A percentile compares a stretch with the other conserved stretches of the same genome.
Conservation (phyloP, 2,888 invertebrate species). For the Petrophora chlorosata region DNA sequence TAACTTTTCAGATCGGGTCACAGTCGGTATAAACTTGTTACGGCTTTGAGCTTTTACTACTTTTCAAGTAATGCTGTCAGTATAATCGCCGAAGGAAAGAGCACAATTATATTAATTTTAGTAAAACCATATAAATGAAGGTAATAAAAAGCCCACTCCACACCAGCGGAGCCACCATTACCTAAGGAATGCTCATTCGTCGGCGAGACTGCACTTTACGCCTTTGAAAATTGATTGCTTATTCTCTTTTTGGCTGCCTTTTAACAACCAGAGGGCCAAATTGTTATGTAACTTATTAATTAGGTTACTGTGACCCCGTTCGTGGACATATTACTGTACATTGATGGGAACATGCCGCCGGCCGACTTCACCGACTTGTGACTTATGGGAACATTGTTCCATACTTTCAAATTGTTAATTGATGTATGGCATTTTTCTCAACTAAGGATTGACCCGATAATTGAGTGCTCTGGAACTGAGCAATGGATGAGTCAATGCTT, state of each 20-base stretch:
- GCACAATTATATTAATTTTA: slow-evolving; percentile 10
- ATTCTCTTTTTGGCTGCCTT: slow-evolving; percentile 58
- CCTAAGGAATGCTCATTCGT: slow-evolving; percentile 61
- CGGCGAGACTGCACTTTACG: slow-evolving; percentile 64
- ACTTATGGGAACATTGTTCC: slow-evolving; percentile 33
- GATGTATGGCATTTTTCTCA: slow-evolving; percentile 47
- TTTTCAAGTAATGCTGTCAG: slow-evolving; percentile 7
- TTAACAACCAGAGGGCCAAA: slow-evolving; percentile 57
- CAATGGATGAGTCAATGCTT: slow-evolving; percentile 52
- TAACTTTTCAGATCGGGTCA: too few relatives aligned
- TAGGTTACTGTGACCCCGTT: slow-evolving; percentile 38
- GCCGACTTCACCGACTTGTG: slow-evolving; percentile 6
- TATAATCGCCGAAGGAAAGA: slow-evolving; percentile 7
- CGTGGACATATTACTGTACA: slow-evolving; percentile 17
- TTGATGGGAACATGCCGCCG: slow-evolving; percentile 30
- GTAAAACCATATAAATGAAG: slow-evolving; percentile 16
- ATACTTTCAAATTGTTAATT: slow-evolving; percentile 45
- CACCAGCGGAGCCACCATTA: slow-evolving; percentile 46
- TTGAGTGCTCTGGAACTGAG: slow-evolving; percentile 40
- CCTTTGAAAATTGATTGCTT: slow-evolving; percentile 66
- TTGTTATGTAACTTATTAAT: slow-evolving; percentile 62
- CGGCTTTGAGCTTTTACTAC: slow-evolving; percentile 2
- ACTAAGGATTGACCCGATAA: slow-evolving; percentile 46
- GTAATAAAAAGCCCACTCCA: slow-evolving; percentile 47
- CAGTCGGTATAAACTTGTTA: too few relatives aligned